A percentile compares a stretch with the other conserved stretches of the same genome.
Conservation (phyloP, 2,797 vertebrate species). For the Acrossocheilus fasciatus region DNA sequence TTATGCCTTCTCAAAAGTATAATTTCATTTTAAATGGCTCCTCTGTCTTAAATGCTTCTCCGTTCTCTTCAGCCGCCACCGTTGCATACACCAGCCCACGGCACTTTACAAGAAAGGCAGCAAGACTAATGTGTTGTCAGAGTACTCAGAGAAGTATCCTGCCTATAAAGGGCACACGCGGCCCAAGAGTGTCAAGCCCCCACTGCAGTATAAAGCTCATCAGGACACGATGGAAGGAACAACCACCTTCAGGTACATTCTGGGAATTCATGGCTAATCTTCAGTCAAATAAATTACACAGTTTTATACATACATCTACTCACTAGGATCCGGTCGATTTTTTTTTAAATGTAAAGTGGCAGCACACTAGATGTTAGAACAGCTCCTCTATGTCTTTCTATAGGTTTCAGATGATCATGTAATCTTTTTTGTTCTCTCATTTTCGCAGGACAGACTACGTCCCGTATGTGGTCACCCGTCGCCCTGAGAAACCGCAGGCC, state of each 20-base stretch:
- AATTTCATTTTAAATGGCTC: no score
- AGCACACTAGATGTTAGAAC: background rate
- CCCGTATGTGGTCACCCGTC: constrained; percentile 74
- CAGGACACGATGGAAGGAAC: constrained; percentile 79
- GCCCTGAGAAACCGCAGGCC: constrained; percentile 66
- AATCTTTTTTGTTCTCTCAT: no score
- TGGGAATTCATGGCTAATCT: background rate
- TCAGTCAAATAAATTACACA: background rate
- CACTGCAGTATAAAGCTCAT: constrained; percentile 64
- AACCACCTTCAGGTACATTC: constrained; percentile 83
- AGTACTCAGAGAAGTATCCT: constrained; percentile 85
- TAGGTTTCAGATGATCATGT: background rate
- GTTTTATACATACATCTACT: background rate
- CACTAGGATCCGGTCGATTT: background rate
- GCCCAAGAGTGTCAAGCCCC: constrained; percentile 77
- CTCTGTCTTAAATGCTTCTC: background rate
- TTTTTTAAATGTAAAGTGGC: background rate
- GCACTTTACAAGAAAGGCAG: constrained; percentile 74
- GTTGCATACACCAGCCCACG: constrained; percentile 76
- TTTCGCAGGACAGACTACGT: constrained; percentile 81
- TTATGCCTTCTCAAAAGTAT: background rate
- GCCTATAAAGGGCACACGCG: constrained; percentile 71
- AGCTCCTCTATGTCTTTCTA: background rate
- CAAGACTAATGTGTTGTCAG: constrained; percentile 69
- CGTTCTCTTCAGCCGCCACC: constrained; percentile 78